Evolutionary conservation across 2,797 vertebrate genomes (phyloP), one percentile per base, ranked within the genome.

Genomic region (Acrossocheilus fasciatus): DNA sequence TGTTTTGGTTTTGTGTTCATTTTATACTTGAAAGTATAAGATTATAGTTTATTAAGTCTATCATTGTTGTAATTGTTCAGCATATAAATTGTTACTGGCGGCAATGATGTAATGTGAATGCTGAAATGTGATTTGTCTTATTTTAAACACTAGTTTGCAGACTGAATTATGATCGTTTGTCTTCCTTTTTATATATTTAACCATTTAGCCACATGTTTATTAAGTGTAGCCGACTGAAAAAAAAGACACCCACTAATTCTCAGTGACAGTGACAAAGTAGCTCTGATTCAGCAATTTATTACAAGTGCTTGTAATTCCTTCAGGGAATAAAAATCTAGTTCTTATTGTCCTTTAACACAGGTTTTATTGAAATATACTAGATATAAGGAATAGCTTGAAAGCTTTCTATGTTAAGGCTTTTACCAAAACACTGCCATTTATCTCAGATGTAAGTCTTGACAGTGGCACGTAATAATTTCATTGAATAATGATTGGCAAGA

Each of bases 401-500:
- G 34, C 7, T 26, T 74, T 45, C 11, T 50, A 20, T 73, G 18
- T 43, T 62, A 12, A 72, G 3, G 36, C 23, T 72, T 57, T 82
- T 30, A 72, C 15, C 23, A 26, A 72, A 82, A 43, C 50, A 26
- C 17, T 81, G 20, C 12, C 30, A 17, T 41, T 26, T 64, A 47
- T 64, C 18, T 45, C 17, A 9, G 6, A 45, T 83, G 11, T 45
- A 34, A 76, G 57, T 64, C 30, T 45, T 11, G 10, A 45, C 43
- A 9, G 83, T 54, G 17, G 15, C 34, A 54, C 2, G 1, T 17
- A 62, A 66, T 66, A 12, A 50, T 84, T 76, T 39, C 2, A 57
- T 18, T 43, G 15, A 79, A 83, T 23, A 79, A 87, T 83, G 52
- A 81, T 81, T 88, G 62, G 75, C 76, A 79, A 76, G 59, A 74